phyloP scores from a whole-genome alignment of 2,888 invertebrate species.

The Habrosyne pyritoides region DNA sequence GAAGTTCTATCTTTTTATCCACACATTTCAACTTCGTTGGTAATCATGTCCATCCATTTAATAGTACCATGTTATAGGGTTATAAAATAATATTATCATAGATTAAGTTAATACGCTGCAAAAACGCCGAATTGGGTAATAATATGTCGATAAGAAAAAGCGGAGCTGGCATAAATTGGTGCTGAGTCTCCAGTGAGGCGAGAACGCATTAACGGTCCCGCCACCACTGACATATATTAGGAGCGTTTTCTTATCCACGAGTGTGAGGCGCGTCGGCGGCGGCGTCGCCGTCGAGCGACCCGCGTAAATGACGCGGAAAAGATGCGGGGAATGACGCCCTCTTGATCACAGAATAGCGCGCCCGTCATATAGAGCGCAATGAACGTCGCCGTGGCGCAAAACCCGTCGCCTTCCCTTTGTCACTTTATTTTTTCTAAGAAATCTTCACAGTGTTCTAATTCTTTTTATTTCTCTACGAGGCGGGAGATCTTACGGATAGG shows the following conservation, averaged over 20 bases:
- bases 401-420: conserved; percentile 18
- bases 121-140: conserved; percentile 70
- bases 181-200: conserved; percentile 67
- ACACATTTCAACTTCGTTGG: too few species aligned
- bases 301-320: conserved; percentile 75
- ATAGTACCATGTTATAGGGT: background rate
- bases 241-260: conserved; percentile 55
- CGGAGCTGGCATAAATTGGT: conserved; percentile 67
- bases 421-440: conserved; percentile 26
- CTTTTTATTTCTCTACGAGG: background rate
- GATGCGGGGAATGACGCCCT: conserved; percentile 63
- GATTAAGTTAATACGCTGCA: conserved; percentile 61
- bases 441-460: conserved; percentile 5
- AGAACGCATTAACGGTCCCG: conserved; percentile 64
- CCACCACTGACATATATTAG: conserved; percentile 46
- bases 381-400: conserved; percentile 18
- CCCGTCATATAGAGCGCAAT: conserved; percentile 30
- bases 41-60: too few species aligned
- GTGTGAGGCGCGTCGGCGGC: conserved; percentile 24
- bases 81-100: conserved; percentile 6
- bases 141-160: conserved; percentile 69
- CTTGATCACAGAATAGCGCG: conserved; percentile 57
- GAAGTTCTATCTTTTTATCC: too few species aligned
- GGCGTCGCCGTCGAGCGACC: conserved; percentile 40
- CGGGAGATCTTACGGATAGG: background rate